phyloP scores from a whole-genome alignment of 2,888 invertebrate genomes.

The Notocelia uddmanniana region DNA sequence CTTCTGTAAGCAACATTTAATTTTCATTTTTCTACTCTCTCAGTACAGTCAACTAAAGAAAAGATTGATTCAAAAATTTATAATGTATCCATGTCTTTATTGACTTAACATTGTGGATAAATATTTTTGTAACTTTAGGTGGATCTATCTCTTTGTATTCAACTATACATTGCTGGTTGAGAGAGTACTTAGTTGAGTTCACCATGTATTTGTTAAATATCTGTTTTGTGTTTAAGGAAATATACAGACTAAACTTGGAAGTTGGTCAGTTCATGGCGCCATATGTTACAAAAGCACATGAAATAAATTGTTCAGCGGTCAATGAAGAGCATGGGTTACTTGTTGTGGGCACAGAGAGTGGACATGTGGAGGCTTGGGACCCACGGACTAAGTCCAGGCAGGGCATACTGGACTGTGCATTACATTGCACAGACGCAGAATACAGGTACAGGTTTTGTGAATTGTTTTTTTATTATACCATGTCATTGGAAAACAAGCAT shows the following conservation, averaged over 20 bases:
- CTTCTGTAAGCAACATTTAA: constrained; percentile 71
- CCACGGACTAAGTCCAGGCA: constrained; percentile 92
- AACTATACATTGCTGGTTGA: neutral
- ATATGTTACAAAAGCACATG: constrained; percentile 89
- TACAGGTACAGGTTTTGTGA: constrained; percentile 70
- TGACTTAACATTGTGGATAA: no score
- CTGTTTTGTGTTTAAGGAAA: constrained; percentile 87
- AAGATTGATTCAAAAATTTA: no score
- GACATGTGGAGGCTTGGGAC: constrained; percentile 98
- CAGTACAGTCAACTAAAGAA: no score
- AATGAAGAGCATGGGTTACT: constrained; percentile 96
- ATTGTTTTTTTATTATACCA: no score
- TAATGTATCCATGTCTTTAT: no score
- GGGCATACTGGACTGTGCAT: constrained; percentile 94
- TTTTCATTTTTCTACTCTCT: constrained; percentile 44
- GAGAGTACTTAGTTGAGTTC: neutral
- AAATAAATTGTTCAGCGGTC: constrained; percentile 93
- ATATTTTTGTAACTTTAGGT: no score
- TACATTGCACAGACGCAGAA: constrained; percentile 85
- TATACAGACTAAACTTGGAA: constrained; percentile 97
- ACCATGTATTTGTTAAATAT: neutral
- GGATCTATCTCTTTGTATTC: no score
- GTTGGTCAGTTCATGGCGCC: constrained; percentile 97
- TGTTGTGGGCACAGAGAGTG: constrained; percentile 94
- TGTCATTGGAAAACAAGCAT: no score